Evolutionary conservation across 2,888 invertebrate species (phyloP), one percentile per base, ranked within the genome.

Genomic region (Ectemnius lituratus): DNA sequence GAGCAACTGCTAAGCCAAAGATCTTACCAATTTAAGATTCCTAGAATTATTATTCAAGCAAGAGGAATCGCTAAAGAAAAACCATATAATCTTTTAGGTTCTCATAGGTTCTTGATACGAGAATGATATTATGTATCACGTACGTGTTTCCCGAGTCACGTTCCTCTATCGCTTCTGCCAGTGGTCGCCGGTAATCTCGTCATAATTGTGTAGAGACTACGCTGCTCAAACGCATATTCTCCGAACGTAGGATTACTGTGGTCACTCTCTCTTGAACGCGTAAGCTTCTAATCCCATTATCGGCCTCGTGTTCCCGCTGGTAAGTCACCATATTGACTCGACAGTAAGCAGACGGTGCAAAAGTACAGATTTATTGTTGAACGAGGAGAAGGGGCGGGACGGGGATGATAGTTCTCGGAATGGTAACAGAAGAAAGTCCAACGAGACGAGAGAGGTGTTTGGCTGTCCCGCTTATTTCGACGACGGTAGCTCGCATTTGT

Each of bases 281-380:
- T 68, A 46, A 68, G 62, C 68, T 28, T 18, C 18, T 68, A 68
- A 68, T 68, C 68, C 62, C 68, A 68, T 68, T 62, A 68, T 27
- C 56, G 62, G 56, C 23, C 52, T 16, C 1, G 37, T 11, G 37
- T 37, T 37, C 6, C 37, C 37, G 8, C 37, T 37, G 37, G 37
- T 37, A 37, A 37, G 37, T 37, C 37, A 37, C 3, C 37, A 37
- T 37, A 37, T 37, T 37, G 37, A 37, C 37, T 37, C 6, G 37
- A 23, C 23, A 3, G 3, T 23, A 3, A 23, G 23, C 23, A 23
- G 23, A 23, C 47, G 47, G 59, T 70, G 23, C 23, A 23, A 23
- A 23, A 23, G 23, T 23, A 23, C 3, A 23, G 23, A 23, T 23
- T 23, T 23, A 3, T 23, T 23, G 23, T 23, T 3, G 37, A 6